phyloP scores from a whole-genome alignment of 2,888 invertebrate species.

The Synergus laeviventris region DNA sequence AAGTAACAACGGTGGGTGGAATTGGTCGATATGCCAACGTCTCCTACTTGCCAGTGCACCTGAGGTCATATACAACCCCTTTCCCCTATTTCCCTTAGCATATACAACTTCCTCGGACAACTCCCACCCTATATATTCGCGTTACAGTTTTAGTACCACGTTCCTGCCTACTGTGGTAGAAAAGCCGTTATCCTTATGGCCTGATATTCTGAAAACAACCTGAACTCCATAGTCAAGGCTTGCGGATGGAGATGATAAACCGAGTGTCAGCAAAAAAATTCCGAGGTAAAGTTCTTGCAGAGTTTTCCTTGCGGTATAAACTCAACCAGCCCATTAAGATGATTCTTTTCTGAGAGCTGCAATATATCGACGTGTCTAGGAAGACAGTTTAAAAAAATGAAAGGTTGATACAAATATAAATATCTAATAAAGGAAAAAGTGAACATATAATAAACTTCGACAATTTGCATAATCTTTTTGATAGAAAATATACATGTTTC shows the following conservation, averaged over 20 bases:
- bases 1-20: slow-evolving; percentile 14
- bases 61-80: slow-evolving; percentile 38
- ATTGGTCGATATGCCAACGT: slow-evolving; percentile 41
- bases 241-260: slow-evolving; percentile 23
- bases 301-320: not conserved
- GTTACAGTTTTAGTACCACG: slow-evolving; percentile 35
- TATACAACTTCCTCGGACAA: slow-evolving; percentile 27
- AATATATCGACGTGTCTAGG: not conserved
- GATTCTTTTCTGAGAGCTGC: slow-evolving; percentile 12
- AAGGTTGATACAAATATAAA: no score
- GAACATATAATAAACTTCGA: no score
- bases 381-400: not conserved
- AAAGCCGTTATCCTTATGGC: slow-evolving; percentile 34
- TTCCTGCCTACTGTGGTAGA: slow-evolving; percentile 29
- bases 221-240: slow-evolving; percentile 10
- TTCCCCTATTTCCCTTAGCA: not conserved
- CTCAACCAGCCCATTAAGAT: not conserved
- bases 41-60: slow-evolving; percentile 32
- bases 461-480: no score
- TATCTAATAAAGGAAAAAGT: no score
- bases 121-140: slow-evolving; percentile 27
- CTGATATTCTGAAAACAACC: slow-evolving; percentile 25
- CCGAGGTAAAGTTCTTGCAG: slow-evolving; percentile 11
- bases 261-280: slow-evolving; percentile 15
- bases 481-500: no score